Percentiles rank a stretch among this genome's conserved stretches.
Evolutionary conservation across 2,113 vertebrate species (phyloP).

Genomic region (Carassius carassius): DNA sequence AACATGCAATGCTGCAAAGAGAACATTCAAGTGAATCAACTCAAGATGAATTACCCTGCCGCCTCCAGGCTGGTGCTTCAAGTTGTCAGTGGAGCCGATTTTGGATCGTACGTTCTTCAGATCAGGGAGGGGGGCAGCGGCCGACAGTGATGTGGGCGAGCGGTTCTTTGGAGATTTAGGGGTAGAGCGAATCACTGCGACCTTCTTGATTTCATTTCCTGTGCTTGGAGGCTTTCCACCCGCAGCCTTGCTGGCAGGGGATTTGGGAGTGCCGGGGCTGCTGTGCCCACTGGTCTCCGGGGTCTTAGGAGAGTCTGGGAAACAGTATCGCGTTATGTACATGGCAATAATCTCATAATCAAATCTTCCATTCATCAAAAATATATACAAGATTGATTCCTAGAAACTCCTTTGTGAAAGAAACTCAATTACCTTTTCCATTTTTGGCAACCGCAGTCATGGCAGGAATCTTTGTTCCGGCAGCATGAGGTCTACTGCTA

Average conservation of each 20-base stretch:
- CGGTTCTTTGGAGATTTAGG: conserved; percentile 95
- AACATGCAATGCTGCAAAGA: neutral
- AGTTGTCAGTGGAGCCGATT: conserved; percentile 94
- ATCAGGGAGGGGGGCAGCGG: conserved; percentile 84
- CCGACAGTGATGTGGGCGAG: conserved; percentile 72
- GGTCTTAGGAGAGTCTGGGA: conserved; percentile 77
- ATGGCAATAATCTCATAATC: neutral
- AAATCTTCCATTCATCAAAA: neutral
- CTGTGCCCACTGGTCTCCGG: conserved; percentile 88
- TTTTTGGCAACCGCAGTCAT: conserved; percentile 70
- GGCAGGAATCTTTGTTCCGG: conserved; percentile 81
- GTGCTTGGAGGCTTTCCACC: conserved; percentile 80
- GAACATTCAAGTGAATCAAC: too few species aligned
- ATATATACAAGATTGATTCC: neutral
- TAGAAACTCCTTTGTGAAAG: neutral
- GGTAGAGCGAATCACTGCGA: conserved; percentile 92
- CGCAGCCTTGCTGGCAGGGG: conserved; percentile 85
- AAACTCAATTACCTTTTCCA: conserved; percentile 48
- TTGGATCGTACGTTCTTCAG: conserved; percentile 92
- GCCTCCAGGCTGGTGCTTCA: conserved; percentile 94
- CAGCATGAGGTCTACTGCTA: conserved; percentile 77
- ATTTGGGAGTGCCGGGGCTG: conserved; percentile 92
- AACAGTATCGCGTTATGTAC: conserved; percentile 54
- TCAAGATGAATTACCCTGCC: conserved; percentile 81
- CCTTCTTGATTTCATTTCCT: conserved; percentile 89